A percentile compares a stretch with the other conserved stretches of the same genome.
phyloP scores from a whole-genome alignment of 2,797 vertebrate species.

The Artibeus lituratus region DNA sequence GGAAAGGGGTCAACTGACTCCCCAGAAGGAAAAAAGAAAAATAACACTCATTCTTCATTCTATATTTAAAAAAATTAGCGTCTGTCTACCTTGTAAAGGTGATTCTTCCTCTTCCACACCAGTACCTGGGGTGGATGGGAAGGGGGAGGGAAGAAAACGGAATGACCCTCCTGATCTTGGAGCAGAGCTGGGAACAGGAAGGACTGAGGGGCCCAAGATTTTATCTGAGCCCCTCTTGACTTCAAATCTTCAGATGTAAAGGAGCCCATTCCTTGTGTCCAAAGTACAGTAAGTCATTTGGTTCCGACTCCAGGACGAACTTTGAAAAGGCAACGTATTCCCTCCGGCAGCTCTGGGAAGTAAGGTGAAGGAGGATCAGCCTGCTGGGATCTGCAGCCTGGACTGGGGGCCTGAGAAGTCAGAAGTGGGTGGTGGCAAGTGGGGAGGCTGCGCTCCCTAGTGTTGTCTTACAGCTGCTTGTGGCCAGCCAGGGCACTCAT shows the following conservation, averaged over 20 bases:
- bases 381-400: background rate
- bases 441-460: slow-evolving; percentile 74
- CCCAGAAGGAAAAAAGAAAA: background rate
- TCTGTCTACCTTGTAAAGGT: background rate
- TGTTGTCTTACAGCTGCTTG: slow-evolving; percentile 70
- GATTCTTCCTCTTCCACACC: background rate
- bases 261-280: background rate
- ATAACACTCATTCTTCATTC: background rate
- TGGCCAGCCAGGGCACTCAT: slow-evolving; percentile 71
- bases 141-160: background rate
- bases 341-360: background rate
- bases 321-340: background rate
- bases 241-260: background rate
- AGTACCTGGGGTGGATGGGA: background rate
- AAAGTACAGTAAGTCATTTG: background rate
- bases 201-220: background rate
- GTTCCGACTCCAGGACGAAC: background rate
- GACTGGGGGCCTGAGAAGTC: background rate
- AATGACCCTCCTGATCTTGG: background rate
- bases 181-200: background rate
- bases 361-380: background rate
- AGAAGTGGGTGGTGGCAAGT: background rate
- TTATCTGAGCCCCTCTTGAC: background rate
- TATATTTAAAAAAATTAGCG: background rate
- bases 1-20: background rate